Percentiles rank a stretch among this genome's conserved stretches.
Conservation (phyloP, 2,888 invertebrate species). For the Zaprionus bogoriensis region DNA sequence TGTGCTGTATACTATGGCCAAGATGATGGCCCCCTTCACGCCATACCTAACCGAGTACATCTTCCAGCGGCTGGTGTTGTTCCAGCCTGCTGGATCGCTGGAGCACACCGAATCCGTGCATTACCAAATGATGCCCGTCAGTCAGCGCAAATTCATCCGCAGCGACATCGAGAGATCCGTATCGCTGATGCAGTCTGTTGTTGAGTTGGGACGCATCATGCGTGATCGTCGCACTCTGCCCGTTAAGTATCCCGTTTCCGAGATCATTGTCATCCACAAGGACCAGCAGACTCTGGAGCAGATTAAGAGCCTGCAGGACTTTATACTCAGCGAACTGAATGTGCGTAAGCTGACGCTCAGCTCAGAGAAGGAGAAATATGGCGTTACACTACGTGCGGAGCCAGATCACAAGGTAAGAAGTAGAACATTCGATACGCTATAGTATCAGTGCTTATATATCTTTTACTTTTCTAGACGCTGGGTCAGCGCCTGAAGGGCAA, state of each 20-base stretch:
- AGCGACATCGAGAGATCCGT: conserved; percentile 94
- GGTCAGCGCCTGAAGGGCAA: conserved; percentile 94
- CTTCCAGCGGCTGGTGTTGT: conserved; percentile 92
- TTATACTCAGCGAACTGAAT: conserved; percentile 96
- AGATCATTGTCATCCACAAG: conserved; percentile 97
- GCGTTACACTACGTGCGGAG: conserved; percentile 94
- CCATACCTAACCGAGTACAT: conserved; percentile 98
- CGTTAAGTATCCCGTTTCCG: conserved; percentile 97
- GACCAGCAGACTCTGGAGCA: conserved; percentile 90
- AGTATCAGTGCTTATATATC: neutral
- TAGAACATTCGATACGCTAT: neutral
- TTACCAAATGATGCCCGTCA: conserved; percentile 93
- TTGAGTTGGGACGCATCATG: conserved; percentile 96
- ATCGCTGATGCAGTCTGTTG: conserved; percentile 95
- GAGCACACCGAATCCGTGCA: conserved; percentile 90
- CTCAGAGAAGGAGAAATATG: conserved; percentile 95
- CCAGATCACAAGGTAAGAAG: conserved; percentile 93
- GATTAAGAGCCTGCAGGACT: conserved; percentile 90
- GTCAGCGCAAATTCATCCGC: conserved; percentile 89
- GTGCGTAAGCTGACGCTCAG: conserved; percentile 92
- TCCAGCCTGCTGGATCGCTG: conserved; percentile 83
- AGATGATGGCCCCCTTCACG: conserved; percentile 98
- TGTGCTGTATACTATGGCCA: conserved; percentile 93
- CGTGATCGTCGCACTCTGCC: conserved; percentile 97
- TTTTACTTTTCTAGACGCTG: conserved; percentile 77